Conservation (phyloP, 2,888 invertebrate species). For the Scrobipalpa costella region DNA sequence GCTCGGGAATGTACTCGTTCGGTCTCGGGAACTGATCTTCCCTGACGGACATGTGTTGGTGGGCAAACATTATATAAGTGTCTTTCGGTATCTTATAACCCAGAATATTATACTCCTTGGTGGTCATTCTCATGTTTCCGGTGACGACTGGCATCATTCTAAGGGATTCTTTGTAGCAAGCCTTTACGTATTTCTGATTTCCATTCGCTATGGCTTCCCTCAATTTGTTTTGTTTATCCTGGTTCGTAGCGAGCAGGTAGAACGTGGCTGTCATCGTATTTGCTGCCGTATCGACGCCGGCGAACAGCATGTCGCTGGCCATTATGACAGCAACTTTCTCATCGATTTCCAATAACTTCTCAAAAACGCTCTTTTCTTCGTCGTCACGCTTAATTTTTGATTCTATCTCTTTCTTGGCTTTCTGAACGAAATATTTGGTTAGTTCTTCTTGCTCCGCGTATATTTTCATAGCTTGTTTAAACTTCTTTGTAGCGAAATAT, state of each 20-base stretch:
- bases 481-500: conserved; percentile 52
- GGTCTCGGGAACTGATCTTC: conserved; percentile 83
- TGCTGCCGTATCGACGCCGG: conserved; percentile 82
- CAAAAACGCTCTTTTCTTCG: conserved; percentile 71
- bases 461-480: conserved; percentile 55
- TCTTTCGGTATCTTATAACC: conserved; percentile 81
- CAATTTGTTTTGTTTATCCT: conserved; percentile 79
- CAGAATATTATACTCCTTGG: conserved; percentile 73
- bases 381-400: conserved; percentile 32
- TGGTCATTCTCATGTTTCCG: conserved; percentile 71
- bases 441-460: conserved; percentile 55
- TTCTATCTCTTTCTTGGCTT: conserved; percentile 32
- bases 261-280: conserved; percentile 73
- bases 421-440: conserved; percentile 33
- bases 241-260: conserved; percentile 80
- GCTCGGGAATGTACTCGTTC: conserved; percentile 84
- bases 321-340: conserved; percentile 76
- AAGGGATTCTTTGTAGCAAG: conserved; percentile 84
- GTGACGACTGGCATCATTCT: conserved; percentile 77
- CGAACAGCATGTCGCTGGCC: conserved; percentile 81
- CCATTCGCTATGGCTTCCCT: conserved; percentile 67
- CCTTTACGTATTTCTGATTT: conserved; percentile 79
- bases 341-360: conserved; percentile 75
- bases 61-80: conserved; percentile 50
- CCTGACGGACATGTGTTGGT: conserved; percentile 82